Base-by-base conservation (phyloP, 2,797 vertebrate species). In the Enteromius anoplus region DNA sequence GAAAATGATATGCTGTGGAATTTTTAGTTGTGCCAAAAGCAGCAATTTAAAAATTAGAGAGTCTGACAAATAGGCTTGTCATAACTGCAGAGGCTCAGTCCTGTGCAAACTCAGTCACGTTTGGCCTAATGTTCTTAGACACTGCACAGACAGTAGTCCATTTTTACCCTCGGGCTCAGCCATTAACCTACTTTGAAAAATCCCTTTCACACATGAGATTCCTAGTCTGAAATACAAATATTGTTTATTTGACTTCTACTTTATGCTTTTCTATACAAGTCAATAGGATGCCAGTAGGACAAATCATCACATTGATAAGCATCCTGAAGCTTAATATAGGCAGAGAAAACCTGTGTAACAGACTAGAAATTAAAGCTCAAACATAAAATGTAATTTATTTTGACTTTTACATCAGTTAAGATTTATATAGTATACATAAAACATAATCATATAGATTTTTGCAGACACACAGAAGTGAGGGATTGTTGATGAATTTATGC, bases 341-440 rank as follows among this genome's bases (percentile, higher is more conserved):
- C 89, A 90, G 89, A 89, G 90, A 92, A 90, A 91, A 91, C 86
- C 90, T 92, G 90, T 86, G 86, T 60, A 70, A 86, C 86, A 79
- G 83, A 85, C 82, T 78, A 29, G 66, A 65, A 77, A 66, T 80
- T 79, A 55, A 72, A 82, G 58, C 53, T 76, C 60, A 78, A 81
- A 86, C 81, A 79, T 80, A 84, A 53, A 85, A 85, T 80, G 81
- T 86, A 88, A 23, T 69, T 66, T 3, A 15, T 45, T 19, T 47
- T 37, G 53, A 64, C 45, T 55, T 37, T 37, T 14, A 55, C 37
- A 2, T 37, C 19, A 75, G 3, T 9, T 37, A 15, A 45, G 21
- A 9, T 75, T 55, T n/a, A 3, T n/a, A 14, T 51, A 51, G 26
- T 72, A 17, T 37, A 23, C 51, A 3, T 40, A 58, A 75, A 55